Conservation (phyloP, 2,888 invertebrate species). For the Trachelus iudaicus region DNA sequence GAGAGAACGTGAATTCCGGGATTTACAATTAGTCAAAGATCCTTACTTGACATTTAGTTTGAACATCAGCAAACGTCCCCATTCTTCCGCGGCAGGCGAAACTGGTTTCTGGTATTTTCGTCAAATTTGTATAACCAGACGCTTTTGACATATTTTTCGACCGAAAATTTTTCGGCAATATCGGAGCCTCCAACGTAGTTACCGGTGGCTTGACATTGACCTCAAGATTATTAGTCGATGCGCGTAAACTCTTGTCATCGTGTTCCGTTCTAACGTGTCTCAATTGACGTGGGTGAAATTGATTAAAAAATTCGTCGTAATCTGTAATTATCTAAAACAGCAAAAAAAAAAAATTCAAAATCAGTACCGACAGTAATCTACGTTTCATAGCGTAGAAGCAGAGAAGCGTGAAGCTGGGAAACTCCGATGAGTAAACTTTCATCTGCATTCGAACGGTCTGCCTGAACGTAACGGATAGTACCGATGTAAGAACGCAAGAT, state of each 20-base stretch:
- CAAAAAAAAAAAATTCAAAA: background rate
- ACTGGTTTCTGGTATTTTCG: conserved; percentile 75
- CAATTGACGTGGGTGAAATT: conserved; percentile 41
- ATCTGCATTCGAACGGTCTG: background rate
- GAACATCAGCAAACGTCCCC: conserved; percentile 87
- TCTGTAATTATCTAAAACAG: conserved; percentile 44
- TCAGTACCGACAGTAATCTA: background rate
- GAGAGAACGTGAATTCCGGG: background rate
- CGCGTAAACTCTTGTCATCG: conserved; percentile 7
- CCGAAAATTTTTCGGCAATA: background rate
- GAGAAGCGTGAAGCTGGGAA: background rate
- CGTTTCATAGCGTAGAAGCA: background rate
- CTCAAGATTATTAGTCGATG: conserved; percentile 3
- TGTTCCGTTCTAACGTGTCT: conserved; percentile 29
- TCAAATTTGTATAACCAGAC: conserved; percentile 38
- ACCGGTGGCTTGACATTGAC: background rate
- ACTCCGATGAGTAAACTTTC: background rate
- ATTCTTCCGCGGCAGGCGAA: conserved; percentile 81
- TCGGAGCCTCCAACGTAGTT: background rate
- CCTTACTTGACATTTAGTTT: conserved; percentile 83
- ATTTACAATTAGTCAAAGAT: background rate
- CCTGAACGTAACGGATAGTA: background rate
- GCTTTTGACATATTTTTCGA: background rate
- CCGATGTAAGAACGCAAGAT: background rate
- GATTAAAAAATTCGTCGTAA: conserved; percentile 46